Conservation (phyloP, 2,113 vertebrate species). For the Vulpes vulpes region DNA sequence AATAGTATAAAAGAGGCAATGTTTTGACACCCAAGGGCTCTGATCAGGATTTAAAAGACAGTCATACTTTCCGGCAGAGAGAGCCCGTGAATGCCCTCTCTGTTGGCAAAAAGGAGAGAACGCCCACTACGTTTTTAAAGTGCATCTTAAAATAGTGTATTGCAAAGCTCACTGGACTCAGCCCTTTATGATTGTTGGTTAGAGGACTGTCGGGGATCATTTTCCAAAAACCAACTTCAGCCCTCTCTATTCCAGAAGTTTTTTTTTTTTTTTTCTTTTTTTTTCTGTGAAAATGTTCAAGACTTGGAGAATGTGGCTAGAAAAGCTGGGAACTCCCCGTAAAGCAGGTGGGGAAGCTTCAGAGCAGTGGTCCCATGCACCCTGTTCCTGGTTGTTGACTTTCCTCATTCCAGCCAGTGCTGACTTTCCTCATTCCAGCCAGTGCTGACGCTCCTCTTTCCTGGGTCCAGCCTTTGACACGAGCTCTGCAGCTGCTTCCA, state of each 20-base stretch:
- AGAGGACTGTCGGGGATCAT: not conserved
- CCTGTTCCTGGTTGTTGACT: not conserved
- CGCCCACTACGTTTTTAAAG: not conserved
- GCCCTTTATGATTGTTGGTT: slow-evolving; percentile 28
- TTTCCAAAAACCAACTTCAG: slow-evolving; percentile 30
- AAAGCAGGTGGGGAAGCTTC: not conserved
- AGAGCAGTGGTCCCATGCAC: not conserved
- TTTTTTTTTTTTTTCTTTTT: not conserved
- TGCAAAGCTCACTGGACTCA: not conserved
- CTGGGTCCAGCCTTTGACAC: not conserved
- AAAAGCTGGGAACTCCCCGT: not conserved
- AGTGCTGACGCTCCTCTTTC: not conserved
- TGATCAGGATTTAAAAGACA: slow-evolving; percentile 27
- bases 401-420: not conserved
- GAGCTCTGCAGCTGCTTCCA: not conserved
- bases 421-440: not conserved
- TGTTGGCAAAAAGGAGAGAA: not conserved
- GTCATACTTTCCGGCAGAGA: not conserved
- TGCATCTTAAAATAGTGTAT: slow-evolving; percentile 67
- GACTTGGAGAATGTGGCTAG: not conserved
- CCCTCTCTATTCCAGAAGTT: not conserved
- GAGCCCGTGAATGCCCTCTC: slow-evolving; percentile 46
- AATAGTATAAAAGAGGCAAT: not conserved
- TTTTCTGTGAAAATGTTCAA: not conserved
- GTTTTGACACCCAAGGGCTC: not conserved